Evolutionary conservation across 2,888 invertebrate genomes (phyloP).

Genomic region (Agriopis aurantiaria): DNA sequence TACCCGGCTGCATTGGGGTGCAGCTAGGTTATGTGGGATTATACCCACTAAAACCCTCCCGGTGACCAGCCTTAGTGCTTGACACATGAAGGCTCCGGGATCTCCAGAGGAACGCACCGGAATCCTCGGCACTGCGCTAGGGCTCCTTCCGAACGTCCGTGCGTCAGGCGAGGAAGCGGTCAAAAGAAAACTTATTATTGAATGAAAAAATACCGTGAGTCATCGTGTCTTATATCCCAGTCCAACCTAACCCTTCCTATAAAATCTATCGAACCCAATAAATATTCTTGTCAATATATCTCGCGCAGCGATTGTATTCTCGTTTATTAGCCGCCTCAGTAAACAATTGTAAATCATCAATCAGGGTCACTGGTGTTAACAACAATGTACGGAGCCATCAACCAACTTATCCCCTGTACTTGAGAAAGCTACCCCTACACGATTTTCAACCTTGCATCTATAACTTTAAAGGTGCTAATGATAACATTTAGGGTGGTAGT

Average conservation of each 20-base stretch:
- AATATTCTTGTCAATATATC: slow-evolving; percentile 7
- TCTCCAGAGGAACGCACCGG: no score
- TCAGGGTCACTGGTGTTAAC: slow-evolving; percentile 49
- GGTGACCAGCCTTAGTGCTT: no score
- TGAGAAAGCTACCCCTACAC: neutral
- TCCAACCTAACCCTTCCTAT: neutral
- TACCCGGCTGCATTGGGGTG: no score
- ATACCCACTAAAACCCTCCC: no score
- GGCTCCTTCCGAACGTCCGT: no score
- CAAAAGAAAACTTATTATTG: no score
- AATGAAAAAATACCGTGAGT: no score
- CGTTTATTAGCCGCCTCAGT: slow-evolving; percentile 39
- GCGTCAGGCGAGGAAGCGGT: no score
- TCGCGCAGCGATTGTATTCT: slow-evolving; percentile 21
- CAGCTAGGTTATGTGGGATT: no score
- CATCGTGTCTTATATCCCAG: neutral
- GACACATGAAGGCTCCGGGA: no score
- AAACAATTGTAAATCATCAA: slow-evolving; percentile 57
- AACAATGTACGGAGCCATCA: slow-evolving; percentile 34
- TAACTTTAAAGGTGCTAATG: neutral
- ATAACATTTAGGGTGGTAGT: neutral
- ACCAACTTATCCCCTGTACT: slow-evolving; percentile 26
- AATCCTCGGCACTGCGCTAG: no score
- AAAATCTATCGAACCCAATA: slow-evolving; percentile 11
- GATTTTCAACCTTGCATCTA: slow-evolving; percentile 22